Evolutionary conservation across 2,113 vertebrate genomes (phyloP).

Genomic region (Macaca fascicularis): T2T-MFA8v1.1 NC_088379.1:16644501-16645000

Average conservation of each 20-base stretch:
- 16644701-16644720: background rate
- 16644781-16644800: background rate
- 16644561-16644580: background rate
- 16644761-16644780: background rate
- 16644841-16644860: background rate
- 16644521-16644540: background rate
- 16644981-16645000: background rate
- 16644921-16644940: background rate
- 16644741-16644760: background rate
- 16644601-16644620: background rate
- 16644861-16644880: background rate
- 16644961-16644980: background rate
- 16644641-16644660: background rate
- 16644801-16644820: background rate
- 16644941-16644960: background rate
- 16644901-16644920: background rate
- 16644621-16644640: background rate
- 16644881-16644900: background rate
- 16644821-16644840: background rate
- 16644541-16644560: background rate
- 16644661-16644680: background rate
- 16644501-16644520: background rate
- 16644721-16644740: background rate
- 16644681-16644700: background rate
- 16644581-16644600: background rate